A percentile compares a stretch with the other conserved stretches of the same genome.
Evolutionary conservation across 2,797 vertebrate species (phyloP).

Genomic region (Gouania willdenowi): DNA sequence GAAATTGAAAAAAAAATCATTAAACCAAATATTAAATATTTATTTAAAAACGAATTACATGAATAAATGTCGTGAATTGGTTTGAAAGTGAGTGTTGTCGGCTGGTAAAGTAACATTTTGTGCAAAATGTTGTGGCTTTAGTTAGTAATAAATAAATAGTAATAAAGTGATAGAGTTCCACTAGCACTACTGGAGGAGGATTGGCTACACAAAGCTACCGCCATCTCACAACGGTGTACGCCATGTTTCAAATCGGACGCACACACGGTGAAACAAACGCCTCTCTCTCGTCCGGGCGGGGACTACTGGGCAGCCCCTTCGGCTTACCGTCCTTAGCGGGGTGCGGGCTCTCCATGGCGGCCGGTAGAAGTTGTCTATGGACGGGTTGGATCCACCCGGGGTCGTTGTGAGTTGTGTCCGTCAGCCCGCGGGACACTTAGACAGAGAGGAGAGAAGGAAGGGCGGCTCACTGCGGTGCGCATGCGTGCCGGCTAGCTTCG

Average conservation of each 20-base stretch:
- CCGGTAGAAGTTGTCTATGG: not conserved
- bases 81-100: too few species aligned
- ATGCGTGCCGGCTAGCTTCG: constrained; percentile 29
- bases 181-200: too few species aligned
- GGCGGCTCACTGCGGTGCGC: constrained; percentile 61
- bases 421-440: constrained; percentile 51
- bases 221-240: constrained; percentile 70
- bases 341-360: constrained; percentile 41
- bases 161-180: too few species aligned
- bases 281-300: not conserved
- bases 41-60: too few species aligned
- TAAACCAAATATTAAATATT: too few species aligned
- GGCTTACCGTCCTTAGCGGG: constrained; percentile 39
- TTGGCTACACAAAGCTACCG: constrained; percentile 43
- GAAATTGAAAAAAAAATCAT: too few species aligned
- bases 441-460: constrained; percentile 54
- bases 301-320: accelerated
- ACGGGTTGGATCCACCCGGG: constrained; percentile 1
- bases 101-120: too few species aligned
- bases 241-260: constrained; percentile 73
- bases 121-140: too few species aligned
- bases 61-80: too few species aligned
- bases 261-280: constrained; percentile 48
- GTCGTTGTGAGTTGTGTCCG: constrained; percentile 49
- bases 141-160: too few species aligned